These are phyloP conservation scores for Drosophila mayri DNA, from an alignment of 1,140 invertebrate species.

Conservation along the genomic window DNA sequence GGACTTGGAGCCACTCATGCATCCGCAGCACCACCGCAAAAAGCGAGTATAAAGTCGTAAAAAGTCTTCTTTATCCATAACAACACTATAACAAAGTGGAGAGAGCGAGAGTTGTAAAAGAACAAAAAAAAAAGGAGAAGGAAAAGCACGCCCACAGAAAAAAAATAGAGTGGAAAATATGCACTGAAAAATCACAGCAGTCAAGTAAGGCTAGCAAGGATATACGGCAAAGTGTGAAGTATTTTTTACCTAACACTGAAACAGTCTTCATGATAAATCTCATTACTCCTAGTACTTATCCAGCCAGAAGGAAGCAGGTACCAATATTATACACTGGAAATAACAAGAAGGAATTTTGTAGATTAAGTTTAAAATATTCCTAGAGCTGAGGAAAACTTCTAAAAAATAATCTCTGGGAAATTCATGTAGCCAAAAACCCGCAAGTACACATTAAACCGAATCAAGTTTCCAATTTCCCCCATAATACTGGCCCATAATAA, in stretches of 20 bases:
- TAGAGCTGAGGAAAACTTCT: neutral
- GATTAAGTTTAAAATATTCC: no score
- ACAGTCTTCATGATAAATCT: conserved; percentile 21
- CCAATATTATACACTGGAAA: neutral
- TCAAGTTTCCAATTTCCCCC: neutral
- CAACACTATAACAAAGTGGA: conserved; percentile 20
- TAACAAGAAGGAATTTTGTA: neutral
- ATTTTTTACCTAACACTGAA: conserved; percentile 8
- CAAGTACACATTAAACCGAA: neutral
- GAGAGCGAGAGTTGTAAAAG: neutral
- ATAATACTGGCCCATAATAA: neutral
- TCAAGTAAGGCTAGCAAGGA: neutral
- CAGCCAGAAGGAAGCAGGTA: neutral
- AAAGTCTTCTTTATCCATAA: conserved; percentile 33
- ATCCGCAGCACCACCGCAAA: conserved; percentile 15
- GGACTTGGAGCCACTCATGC: conserved; percentile 20
- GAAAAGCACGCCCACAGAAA: conserved; percentile 13
- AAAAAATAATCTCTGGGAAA: neutral
- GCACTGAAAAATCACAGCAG: conserved; percentile 16
- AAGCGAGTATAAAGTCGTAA: conserved; percentile 41
- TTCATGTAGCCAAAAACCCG: neutral
- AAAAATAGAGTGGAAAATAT: conserved; percentile 17
- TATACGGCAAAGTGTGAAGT: conserved; percentile 11
- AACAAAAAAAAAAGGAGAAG: neutral
- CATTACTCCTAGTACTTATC: conserved; percentile 11